Percentiles rank a stretch among this genome's conserved stretches.
These are phyloP conservation scores for Megaptera novaeangliae DNA, from an alignment of 2,113 vertebrate species.

Conservation along the genomic window DNA sequence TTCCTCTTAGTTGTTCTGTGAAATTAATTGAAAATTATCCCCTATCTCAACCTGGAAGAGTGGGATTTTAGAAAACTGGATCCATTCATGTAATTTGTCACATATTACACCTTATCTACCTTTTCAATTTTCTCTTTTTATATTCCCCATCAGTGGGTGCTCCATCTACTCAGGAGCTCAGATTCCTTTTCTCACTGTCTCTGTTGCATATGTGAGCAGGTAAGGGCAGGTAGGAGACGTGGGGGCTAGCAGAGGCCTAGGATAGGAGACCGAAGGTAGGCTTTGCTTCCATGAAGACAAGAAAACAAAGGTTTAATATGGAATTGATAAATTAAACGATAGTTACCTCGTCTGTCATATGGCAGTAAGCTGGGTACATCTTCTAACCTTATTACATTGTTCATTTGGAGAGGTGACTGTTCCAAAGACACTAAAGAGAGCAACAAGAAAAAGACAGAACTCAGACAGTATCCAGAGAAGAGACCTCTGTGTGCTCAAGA, in stretches of 20 bases:
- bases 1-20: not conserved
- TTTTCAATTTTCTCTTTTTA: not conserved
- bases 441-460: not conserved
- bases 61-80: not conserved
- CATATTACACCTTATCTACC: not conserved
- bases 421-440: not conserved
- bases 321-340: not conserved
- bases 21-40: not conserved
- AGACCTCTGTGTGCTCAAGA: not conserved
- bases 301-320: not conserved
- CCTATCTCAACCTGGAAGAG: not conserved
- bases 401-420: not conserved
- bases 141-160: not conserved
- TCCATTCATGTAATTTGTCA: not conserved
- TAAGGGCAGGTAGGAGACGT: not conserved
- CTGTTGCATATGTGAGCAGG: not conserved
- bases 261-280: not conserved
- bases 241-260: not conserved
- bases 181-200: not conserved
- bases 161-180: not conserved
- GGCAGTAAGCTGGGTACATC: not conserved
- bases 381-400: not conserved
- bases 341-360: not conserved
- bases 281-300: not conserved
- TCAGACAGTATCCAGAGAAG: not conserved